Evolutionary conservation across 1,140 invertebrate species (phyloP).

Genomic region (Drosophila funebris): DNA sequence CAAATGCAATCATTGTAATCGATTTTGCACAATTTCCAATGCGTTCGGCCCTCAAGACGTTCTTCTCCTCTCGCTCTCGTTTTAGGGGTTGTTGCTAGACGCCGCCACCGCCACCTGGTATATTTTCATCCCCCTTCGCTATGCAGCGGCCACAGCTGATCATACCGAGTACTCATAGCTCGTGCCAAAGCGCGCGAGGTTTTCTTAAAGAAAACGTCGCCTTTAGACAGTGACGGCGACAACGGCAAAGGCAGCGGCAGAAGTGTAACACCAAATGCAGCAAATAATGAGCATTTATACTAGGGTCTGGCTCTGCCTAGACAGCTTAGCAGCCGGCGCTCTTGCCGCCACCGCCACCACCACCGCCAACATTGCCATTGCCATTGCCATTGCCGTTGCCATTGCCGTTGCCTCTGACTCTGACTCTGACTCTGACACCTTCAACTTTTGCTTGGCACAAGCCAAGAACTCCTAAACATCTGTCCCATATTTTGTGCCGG

Average conservation of each 20-base stretch:
- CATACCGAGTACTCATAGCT: slow-evolving; percentile 52
- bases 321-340: slow-evolving; percentile 64
- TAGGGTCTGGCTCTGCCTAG: slow-evolving; percentile 7
- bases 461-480: slow-evolving; percentile 71
- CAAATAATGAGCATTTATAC: slow-evolving; percentile 64
- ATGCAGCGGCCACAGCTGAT: slow-evolving; percentile 37
- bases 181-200: slow-evolving; percentile 80
- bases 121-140: slow-evolving; percentile 50
- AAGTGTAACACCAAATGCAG: slow-evolving; percentile 78
- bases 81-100: slow-evolving; percentile 63
- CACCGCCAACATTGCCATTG: slow-evolving; percentile 26
- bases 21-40: slow-evolving; percentile 82
- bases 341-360: slow-evolving; percentile 38
- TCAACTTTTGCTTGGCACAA: slow-evolving; percentile 76
- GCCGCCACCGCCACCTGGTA: slow-evolving; percentile 45
- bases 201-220: slow-evolving; percentile 50
- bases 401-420: slow-evolving; percentile 23
- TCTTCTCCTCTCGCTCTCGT: slow-evolving; percentile 18
- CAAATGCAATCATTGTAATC: slow-evolving; percentile 82
- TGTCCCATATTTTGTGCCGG: slow-evolving; percentile 79
- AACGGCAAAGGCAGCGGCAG: slow-evolving; percentile 16
- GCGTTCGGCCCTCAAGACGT: slow-evolving; percentile 60
- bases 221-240: slow-evolving; percentile 1
- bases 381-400: background rate
- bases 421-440: slow-evolving; percentile 70